Conservation (phyloP, 2,113 vertebrate genomes). For the Nerophis ophidion region DNA sequence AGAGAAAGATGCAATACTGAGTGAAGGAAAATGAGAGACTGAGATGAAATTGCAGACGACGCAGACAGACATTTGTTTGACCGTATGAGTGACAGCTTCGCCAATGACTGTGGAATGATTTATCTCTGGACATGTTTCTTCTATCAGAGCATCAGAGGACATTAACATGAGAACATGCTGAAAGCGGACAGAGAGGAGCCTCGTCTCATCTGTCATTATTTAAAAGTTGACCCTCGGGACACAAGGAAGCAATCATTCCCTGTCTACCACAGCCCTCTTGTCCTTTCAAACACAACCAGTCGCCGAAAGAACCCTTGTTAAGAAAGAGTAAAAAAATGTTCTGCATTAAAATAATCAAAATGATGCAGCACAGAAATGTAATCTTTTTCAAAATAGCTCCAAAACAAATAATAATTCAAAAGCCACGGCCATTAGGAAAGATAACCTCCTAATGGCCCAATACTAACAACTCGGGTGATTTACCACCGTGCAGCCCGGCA, state of each 20-base stretch:
- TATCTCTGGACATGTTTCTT: slow-evolving; percentile 56
- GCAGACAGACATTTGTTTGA: slow-evolving; percentile 36
- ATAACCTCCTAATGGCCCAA: too few species aligned
- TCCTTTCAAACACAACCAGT: slow-evolving; percentile 8
- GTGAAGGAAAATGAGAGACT: slow-evolving; percentile 4
- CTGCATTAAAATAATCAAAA: slow-evolving; percentile 24
- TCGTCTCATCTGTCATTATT: slow-evolving; percentile 42
- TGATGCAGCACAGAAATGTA: slow-evolving; percentile 10
- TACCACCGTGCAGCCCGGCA: too few species aligned
- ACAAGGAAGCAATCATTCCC: slow-evolving; percentile 3
- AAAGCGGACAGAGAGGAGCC: slow-evolving; percentile 26
- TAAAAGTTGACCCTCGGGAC: slow-evolving; percentile 45
- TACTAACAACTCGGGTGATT: too few species aligned
- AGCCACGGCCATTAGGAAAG: too few species aligned
- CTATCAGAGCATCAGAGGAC: slow-evolving; percentile 54
- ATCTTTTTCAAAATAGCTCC: slow-evolving; percentile 19
- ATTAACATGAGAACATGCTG: slow-evolving; percentile 50
- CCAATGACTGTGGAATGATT: slow-evolving; percentile 62
- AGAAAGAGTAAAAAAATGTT: slow-evolving; percentile 8
- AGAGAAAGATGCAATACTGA: neutral
- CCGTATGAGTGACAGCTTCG: slow-evolving; percentile 49
- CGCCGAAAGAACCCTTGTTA: slow-evolving; percentile 12
- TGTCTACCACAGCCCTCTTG: slow-evolving; percentile 11
- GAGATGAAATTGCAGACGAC: slow-evolving; percentile 20
- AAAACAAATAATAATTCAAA: too few species aligned